A percentile compares a stretch with the other conserved stretches of the same genome.
Evolutionary conservation across 2,797 vertebrate species (phyloP).

Genomic region (Schizopygopsis malacanthus): DNA sequence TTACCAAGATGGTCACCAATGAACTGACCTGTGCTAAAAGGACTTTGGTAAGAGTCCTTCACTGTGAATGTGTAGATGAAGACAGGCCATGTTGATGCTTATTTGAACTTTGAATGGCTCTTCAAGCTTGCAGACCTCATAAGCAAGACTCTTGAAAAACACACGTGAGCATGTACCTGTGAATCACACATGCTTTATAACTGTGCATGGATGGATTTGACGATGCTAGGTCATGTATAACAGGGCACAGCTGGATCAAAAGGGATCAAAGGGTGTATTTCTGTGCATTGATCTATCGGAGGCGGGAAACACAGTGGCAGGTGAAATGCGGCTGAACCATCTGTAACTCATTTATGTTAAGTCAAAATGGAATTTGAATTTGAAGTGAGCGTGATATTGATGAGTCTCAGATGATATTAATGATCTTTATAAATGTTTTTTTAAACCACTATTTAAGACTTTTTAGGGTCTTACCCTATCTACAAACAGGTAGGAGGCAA

Average conservation of each 20-base stretch:
- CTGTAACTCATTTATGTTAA: conserved; percentile 62
- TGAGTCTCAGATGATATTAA: not conserved
- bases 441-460: not conserved
- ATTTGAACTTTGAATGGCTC: not conserved
- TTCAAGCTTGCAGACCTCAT: conserved; percentile 7
- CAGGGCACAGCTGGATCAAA: conserved; percentile 52
- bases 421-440: not conserved
- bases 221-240: conserved; percentile 51
- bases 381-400: not conserved
- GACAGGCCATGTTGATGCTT: not conserved
- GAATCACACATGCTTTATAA: conserved; percentile 23
- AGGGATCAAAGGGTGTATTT: conserved; percentile 63
- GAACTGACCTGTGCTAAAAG: not conserved
- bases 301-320: conserved; percentile 54
- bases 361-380: conserved; percentile 48
- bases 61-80: not conserved
- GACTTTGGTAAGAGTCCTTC: not conserved
- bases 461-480: not conserved
- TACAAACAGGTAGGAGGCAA: not conserved
- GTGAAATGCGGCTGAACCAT: conserved; percentile 60
- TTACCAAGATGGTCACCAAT: not conserved
- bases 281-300: conserved; percentile 61
- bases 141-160: conserved; percentile 11
- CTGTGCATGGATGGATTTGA: conserved; percentile 25
- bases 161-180: conserved; percentile 31